Evolutionary conservation across 1,140 invertebrate genomes (phyloP).

Genomic region (Lethrus apterus): DNA sequence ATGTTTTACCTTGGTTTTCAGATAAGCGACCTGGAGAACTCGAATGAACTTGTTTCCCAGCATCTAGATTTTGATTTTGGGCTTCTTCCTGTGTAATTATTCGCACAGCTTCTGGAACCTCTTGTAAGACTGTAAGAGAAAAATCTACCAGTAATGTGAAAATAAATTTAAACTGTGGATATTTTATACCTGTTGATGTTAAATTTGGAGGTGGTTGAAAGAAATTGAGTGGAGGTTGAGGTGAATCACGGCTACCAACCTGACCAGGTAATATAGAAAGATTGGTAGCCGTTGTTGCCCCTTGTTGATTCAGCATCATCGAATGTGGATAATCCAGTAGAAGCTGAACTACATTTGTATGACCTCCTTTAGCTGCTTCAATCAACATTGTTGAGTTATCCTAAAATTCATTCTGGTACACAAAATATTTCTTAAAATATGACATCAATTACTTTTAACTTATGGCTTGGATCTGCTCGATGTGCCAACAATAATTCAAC

Average conservation of each 20-base stretch:
- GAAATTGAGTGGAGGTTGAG: slow-evolving; percentile 37
- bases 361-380: slow-evolving; percentile 95
- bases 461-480: slow-evolving; percentile 91
- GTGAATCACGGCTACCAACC: slow-evolving; percentile 30
- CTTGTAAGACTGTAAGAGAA: slow-evolving; percentile 43
- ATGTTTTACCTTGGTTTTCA: slow-evolving; percentile 39
- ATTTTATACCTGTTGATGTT: slow-evolving; percentile 24
- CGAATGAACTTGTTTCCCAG: slow-evolving; percentile 35
- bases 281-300: slow-evolving; percentile 36
- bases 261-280: slow-evolving; percentile 34
- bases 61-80: slow-evolving; percentile 23
- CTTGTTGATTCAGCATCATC: slow-evolving; percentile 45
- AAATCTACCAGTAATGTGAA: slow-evolving; percentile 16
- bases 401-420: slow-evolving; percentile 39
- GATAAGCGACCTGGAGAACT: slow-evolving; percentile 7
- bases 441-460: slow-evolving; percentile 64
- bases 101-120: slow-evolving; percentile 48
- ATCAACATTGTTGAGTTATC: slow-evolving; percentile 98
- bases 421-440: slow-evolving; percentile 11
- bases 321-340: slow-evolving; percentile 90
- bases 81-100: slow-evolving; percentile 37
- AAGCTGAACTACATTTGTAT: slow-evolving; percentile 90
- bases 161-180: neutral
- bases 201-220: slow-evolving; percentile 34
- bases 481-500: slow-evolving; percentile 85